Evolutionary conservation across 2,797 vertebrate genomes (phyloP), one percentile per base, ranked within the genome.

Genomic region (Paguma larvata): DNA sequence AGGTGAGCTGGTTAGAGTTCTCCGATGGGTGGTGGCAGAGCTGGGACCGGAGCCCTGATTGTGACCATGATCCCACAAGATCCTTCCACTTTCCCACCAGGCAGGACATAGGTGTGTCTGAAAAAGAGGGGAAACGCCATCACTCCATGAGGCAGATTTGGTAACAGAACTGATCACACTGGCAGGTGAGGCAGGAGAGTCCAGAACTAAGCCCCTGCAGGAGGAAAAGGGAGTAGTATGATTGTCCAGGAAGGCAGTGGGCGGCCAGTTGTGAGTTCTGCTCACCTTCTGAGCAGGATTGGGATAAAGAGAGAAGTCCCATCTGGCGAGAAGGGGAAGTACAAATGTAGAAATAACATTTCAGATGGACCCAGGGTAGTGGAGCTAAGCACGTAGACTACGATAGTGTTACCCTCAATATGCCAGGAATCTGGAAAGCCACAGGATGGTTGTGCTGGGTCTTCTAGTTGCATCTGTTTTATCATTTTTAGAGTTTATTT

Each of bases 21-120:
- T 27, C 38, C 34, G 13, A 38, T 48, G 56, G 27, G 9, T 72
- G 19, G 10, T 14, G 9, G 51, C n/a, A 78, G 48, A 83, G 18
- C 67, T n/a, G 63, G 97, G 38, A 77, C 70, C 13, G 14, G 65
- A 90, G 46, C 25, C 27, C 38, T 23, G 3, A n/a, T 3, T 3
- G 6, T 38, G 16, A 75, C 32, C n/a, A 27, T 18, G 15, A 34
- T 32, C 23, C 18, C 63, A 44, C 19, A 48, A 46, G 70, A 10
- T 7, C 78, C 12, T 85, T 82, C 46, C 48, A 19, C 2, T 8
- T 6, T 8, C 6, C 19, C 18, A 2, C 21, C 7, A 0, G 0
- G 15, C 25, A 87, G n/a, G 73, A 85, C 34, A 41, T 12, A 84
- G 41, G 34, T 68, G 19, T 79, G 41, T 62, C 30, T 11, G n/a